Evolutionary conservation across 2,797 vertebrate species (phyloP).

Genomic region (Lepilemur ruficaudatus): DNA sequence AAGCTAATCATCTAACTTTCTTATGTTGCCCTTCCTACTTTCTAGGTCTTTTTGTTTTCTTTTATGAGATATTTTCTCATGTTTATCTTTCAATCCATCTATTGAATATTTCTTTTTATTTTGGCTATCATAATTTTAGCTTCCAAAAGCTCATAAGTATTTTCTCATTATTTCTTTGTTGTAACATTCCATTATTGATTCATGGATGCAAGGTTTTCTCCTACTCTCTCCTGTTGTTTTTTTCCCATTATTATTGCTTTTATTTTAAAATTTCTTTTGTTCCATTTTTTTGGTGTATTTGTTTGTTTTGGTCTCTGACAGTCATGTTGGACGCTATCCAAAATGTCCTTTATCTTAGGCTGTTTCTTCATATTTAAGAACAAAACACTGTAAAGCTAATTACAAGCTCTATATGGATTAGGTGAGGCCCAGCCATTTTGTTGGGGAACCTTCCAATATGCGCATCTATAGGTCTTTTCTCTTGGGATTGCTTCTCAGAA

Average conservation of each 20-base stretch:
- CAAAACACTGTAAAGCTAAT: constrained; percentile 5
- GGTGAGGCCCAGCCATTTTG: constrained; percentile 1
- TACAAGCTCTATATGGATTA: neutral
- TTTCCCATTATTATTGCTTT: neutral
- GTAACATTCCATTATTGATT: neutral
- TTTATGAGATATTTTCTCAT: constrained; percentile 20
- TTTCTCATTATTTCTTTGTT: neutral
- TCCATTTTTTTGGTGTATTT: neutral
- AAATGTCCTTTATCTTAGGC: neutral
- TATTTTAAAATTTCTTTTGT: neutral
- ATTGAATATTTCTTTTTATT: constrained; percentile 29
- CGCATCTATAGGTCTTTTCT: neutral
- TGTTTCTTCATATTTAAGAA: constrained; percentile 7
- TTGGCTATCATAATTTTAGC: constrained; percentile 23
- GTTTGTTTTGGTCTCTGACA: neutral
- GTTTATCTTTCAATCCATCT: constrained; percentile 9
- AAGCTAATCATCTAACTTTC: neutral
- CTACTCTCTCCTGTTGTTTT: neutral
- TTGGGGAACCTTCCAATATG: neutral
- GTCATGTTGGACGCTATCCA: neutral
- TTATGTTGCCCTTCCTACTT: neutral
- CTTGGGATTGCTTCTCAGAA: constrained; percentile 17
- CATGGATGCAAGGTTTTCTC: neutral
- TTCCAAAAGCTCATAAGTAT: neutral
- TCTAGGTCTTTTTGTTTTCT: constrained; percentile 13